Base-by-base conservation (phyloP, 2,797 vertebrate species). In the Enteromius viviparus region DNA sequence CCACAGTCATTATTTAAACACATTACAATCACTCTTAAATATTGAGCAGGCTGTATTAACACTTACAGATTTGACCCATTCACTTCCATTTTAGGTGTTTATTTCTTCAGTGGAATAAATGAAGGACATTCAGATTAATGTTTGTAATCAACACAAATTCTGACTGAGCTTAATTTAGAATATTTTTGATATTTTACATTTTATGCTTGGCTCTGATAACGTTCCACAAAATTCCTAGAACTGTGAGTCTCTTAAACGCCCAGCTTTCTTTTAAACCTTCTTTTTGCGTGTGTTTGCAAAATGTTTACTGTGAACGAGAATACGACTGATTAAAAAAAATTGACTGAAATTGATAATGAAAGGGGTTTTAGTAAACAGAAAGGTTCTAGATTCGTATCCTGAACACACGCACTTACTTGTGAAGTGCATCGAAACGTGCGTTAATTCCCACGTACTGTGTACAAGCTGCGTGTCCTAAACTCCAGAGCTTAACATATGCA, bases 371-470 rank as follows among this genome's bases (percentile, higher is more conserved):
- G 60, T 17, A 8, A 17, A 70, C 4, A 78, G 14, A 26, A 49
- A 34, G 66, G 19, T 51, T 40, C 1, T 32, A 78, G 62, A 74
- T 84, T 84, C 7, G 55, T 68, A 69, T 65, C 37, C 66, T 34
- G 17, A 29, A n/a, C 51, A 71, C 62, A 26, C 68, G n/a, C 40
- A 40, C 68, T 32, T 40, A 55, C 49, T 45, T 78, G 68, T 55
- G 37, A 78, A 32, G n/a, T 60, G 82, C 85, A 88, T 9, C 70
- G 85, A 88, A 85, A 87, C 82, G 42, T 55, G 17, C 81, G 93
- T 91, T 89, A 92, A 90, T 93, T 93, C 91, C 91, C 92, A 91
- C 89, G 88, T 89, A 37, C 34, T 37, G 34, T 7, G 6, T 37
- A 32, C 40, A 66, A 15, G 17, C n/a, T 19, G 1, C 15, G 51